phyloP scores from a whole-genome alignment of 2,113 vertebrate genomes.

The Lamprotornis superbus region DNA sequence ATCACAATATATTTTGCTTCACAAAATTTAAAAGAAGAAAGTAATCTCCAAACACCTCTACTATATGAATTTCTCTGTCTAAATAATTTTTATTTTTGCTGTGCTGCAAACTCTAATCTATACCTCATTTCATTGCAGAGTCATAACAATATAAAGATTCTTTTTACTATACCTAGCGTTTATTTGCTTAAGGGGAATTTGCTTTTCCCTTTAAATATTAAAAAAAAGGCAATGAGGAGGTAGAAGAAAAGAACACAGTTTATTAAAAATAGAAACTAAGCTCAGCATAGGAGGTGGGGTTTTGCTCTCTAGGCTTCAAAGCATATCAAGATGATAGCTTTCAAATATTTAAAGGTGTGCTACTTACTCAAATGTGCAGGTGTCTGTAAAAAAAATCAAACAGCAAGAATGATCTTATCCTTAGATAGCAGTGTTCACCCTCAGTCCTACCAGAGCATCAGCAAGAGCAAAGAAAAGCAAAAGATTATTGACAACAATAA shows the following conservation, averaged over 20 bases:
- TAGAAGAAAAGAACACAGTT: neutral
- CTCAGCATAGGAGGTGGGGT: neutral
- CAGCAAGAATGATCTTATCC: neutral
- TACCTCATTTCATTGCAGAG: neutral
- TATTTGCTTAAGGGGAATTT: neutral
- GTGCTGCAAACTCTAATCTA: neutral
- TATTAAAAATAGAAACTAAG: neutral
- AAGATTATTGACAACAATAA: neutral
- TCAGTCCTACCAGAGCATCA: neutral
- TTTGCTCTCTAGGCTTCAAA: neutral
- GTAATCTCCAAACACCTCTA: neutral
- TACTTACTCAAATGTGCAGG: neutral
- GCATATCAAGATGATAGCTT: neutral
- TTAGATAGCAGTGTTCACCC: neutral
- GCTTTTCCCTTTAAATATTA: neutral
- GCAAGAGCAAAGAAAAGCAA: neutral
- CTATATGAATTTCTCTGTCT: neutral
- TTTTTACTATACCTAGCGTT: neutral
- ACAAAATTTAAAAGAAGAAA: neutral
- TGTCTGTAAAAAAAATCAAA: neutral
- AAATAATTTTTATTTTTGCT: neutral
- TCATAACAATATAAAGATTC: neutral
- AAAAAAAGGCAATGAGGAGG: neutral
- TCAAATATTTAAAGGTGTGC: constrained; percentile 10
- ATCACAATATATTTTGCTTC: neutral